Base-by-base conservation (phyloP, 64 coral and sea anemone genomes). In the Dendrophyllia cribrosa region DNA sequence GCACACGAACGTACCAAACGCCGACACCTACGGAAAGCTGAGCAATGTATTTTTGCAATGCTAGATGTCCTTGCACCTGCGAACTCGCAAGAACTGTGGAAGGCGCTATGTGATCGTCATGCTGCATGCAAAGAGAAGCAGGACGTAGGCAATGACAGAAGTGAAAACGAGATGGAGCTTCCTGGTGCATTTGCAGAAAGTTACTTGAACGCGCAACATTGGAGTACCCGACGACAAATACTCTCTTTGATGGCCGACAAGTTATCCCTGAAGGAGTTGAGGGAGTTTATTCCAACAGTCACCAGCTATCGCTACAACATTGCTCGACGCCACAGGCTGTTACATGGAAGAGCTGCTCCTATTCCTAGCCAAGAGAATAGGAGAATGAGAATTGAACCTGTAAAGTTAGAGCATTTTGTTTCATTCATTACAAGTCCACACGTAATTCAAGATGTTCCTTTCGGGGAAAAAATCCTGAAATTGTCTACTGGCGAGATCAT, bases 341-440 rank as follows among this genome's bases (percentile, higher is more conserved):
- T 92, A 92, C 90, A 92, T 55, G 82, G 90, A 19, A 75, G 90
- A 66, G 81, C 70, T 76, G 82, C 72, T 64, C 81, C 80, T 20
- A 26, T 93, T 59, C 75, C 91, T 15, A 67, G 46, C 53, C 61
- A 77, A 0, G 59, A 70, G 25, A 86, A 86, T 25, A 93, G 22
- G 45, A 86, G 91, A 93, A 87, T 93, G 83, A 76, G 70, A 75
- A 52, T 93, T 25, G 73, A 86, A 5, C 53, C 59, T 50, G 72
- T 82, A 16, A 87, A 86, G 84, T 53, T 93, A 17, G 83, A 93
- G 17, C 91, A 93, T 67, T 93, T 93, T 17, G 63, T 93, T 77
- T 87, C 91, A 14, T 93, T 93, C 61, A 93, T 93, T 59, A 93
- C 91, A 77, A 93, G 91, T 44, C 91, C 91, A 50, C 82, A 93